Conservation (phyloP, 1,140 invertebrate genomes). For the Antheraea pernyi region DNA sequence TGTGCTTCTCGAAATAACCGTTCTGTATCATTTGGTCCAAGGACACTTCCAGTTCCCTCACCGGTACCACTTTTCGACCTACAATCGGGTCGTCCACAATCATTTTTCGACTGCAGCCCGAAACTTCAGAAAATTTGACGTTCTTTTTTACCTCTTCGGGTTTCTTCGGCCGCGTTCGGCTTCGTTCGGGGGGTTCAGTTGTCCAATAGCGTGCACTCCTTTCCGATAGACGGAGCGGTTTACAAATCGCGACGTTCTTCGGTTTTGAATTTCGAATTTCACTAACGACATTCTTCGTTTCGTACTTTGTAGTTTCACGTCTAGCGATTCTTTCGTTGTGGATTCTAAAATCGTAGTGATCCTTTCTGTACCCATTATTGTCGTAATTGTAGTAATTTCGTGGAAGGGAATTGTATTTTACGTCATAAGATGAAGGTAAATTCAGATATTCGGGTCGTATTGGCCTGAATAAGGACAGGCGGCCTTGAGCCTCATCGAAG, state of each 20-base stretch:
- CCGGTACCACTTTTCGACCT: constrained; percentile 63
- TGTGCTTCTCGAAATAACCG: constrained; percentile 73
- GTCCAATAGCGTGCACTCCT: constrained; percentile 68
- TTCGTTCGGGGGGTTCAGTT: constrained; percentile 50
- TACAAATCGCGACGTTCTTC: constrained; percentile 68
- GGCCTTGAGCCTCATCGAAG: constrained; percentile 69
- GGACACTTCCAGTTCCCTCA: constrained; percentile 73
- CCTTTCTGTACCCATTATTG: constrained; percentile 55
- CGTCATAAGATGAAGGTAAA: constrained; percentile 56
- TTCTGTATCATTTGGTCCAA: constrained; percentile 76
- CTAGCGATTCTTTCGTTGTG: constrained; percentile 47
- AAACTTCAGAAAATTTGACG: constrained; percentile 77
- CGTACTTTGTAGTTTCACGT: constrained; percentile 8
- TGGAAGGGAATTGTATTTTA: constrained; percentile 66
- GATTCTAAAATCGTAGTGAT: constrained; percentile 71
- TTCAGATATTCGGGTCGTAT: constrained; percentile 75
- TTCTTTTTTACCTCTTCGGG: constrained; percentile 68
- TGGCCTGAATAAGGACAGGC: constrained; percentile 70
- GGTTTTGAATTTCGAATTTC: constrained; percentile 38
- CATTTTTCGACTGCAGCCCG: constrained; percentile 69
- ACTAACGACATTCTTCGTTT: constrained; percentile 20
- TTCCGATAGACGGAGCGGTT: constrained; percentile 57
- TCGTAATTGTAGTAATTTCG: constrained; percentile 59
- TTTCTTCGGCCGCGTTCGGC: constrained; percentile 42
- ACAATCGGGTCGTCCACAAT: constrained; percentile 66